phyloP scores from a whole-genome alignment of 2,797 vertebrate genomes.

The Corythornis leucogaster region DNA sequence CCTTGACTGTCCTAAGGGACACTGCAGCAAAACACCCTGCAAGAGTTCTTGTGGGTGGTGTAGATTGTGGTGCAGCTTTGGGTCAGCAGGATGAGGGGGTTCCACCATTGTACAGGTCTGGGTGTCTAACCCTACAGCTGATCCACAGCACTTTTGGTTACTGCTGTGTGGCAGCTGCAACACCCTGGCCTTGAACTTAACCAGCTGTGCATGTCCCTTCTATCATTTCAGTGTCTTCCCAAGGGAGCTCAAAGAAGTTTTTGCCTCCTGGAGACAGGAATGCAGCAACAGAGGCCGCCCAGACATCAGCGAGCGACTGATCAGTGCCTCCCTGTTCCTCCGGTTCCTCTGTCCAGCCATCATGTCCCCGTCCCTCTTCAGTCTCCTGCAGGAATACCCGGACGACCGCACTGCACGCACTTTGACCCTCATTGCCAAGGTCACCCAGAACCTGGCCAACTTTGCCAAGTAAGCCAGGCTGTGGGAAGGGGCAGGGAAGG shows the following conservation, averaged over 20 bases:
- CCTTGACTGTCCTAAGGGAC: not conserved
- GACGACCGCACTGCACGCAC: constrained; percentile 97
- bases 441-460: constrained; percentile 98
- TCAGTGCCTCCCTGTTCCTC: constrained; percentile 96
- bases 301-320: constrained; percentile 97
- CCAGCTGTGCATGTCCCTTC: not conserved
- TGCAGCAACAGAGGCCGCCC: constrained; percentile 95
- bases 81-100: not conserved
- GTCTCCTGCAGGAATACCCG: constrained; percentile 95
- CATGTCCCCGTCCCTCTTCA: constrained; percentile 98
- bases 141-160: rapidly evolving
- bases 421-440: constrained; percentile 97
- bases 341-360: constrained; percentile 97
- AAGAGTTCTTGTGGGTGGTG: not conserved
- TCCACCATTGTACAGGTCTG: rapidly evolving
- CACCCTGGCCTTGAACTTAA: not conserved
- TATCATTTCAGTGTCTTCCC: constrained; percentile 89
- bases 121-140: rapidly evolving
- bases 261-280: constrained; percentile 96
- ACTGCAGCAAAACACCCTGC: not conserved
- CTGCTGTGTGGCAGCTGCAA: not conserved
- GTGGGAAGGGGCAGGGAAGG: not conserved
- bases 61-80: not conserved
- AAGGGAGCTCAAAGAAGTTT: constrained; percentile 96
- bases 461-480: constrained; percentile 89